Conservation (phyloP, 2,113 vertebrate genomes). For the Heterochromis multidens region DNA sequence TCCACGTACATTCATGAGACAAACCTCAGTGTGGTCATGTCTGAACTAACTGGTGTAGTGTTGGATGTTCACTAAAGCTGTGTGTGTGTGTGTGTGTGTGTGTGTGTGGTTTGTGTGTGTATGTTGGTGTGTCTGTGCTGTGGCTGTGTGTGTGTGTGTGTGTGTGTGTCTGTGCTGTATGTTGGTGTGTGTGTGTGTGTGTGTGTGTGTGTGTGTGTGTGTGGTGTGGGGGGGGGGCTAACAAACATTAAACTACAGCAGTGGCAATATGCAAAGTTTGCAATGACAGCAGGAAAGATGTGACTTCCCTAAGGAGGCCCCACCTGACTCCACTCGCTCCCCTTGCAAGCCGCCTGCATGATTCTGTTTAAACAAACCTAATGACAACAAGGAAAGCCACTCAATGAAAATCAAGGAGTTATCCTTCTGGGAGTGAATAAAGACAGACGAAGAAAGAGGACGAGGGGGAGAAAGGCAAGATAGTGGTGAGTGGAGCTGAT, state of each 20-base stretch:
- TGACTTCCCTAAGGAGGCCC: not conserved
- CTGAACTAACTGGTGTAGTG: too few relatives aligned
- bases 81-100: too few relatives aligned
- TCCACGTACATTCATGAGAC: too few relatives aligned
- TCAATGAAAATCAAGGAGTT: not conserved
- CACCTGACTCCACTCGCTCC: not conserved
- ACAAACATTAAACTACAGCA: not conserved
- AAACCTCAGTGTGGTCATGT: too few relatives aligned
- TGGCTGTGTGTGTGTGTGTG: too few relatives aligned
- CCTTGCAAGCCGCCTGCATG: not conserved
- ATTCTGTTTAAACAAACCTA: not conserved
- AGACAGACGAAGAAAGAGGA: not conserved
- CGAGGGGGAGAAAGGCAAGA: not conserved
- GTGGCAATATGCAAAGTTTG: not conserved
- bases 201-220: too few relatives aligned
- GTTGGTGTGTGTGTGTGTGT: too few relatives aligned
- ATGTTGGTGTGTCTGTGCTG: too few relatives aligned
- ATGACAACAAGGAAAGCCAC: not conserved
- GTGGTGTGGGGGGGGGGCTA: not conserved
- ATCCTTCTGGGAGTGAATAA: not conserved
- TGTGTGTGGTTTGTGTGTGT: too few relatives aligned
- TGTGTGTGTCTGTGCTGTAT: too few relatives aligned
- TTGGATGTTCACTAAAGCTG: too few relatives aligned
- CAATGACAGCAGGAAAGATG: not conserved
- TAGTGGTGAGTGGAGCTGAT: not conserved